These are phyloP conservation scores for Oligia latruncula DNA, from an alignment of 2,888 invertebrate genomes.

Conservation along the genomic window DNA sequence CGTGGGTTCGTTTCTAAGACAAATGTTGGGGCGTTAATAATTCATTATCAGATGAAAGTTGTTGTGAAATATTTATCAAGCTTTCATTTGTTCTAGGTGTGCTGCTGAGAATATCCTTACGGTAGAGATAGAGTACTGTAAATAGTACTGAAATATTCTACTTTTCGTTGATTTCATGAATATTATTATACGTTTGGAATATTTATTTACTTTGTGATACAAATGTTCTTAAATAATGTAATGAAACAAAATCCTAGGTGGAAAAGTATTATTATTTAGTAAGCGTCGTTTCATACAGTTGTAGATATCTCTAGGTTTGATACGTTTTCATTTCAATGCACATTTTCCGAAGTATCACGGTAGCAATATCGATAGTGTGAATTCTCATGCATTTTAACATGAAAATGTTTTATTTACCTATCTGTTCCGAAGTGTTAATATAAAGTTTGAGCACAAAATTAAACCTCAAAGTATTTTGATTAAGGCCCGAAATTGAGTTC, in stretches of 20 bases:
- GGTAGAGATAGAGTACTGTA: background rate
- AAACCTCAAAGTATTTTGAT: slow-evolving; percentile 41
- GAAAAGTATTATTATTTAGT: background rate
- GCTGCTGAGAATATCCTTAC: background rate
- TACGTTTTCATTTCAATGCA: slow-evolving; percentile 18
- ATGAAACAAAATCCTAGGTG: background rate
- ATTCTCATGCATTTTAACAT: slow-evolving; percentile 39
- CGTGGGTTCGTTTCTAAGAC: slow-evolving; percentile 55
- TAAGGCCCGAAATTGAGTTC: slow-evolving; percentile 15
- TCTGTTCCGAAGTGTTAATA: background rate
- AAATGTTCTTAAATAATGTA: background rate
- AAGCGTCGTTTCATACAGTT: background rate
- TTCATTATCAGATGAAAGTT: slow-evolving; percentile 52
- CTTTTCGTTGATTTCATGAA: slow-evolving; percentile 7
- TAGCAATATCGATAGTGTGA: slow-evolving; percentile 1
- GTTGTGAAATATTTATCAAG: slow-evolving; percentile 47
- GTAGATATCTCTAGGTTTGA: background rate
- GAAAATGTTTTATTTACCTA: slow-evolving; percentile 26
- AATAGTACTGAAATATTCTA: slow-evolving; percentile 9
- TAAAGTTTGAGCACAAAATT: slow-evolving; percentile 29
- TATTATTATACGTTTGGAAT: background rate
- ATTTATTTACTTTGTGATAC: slow-evolving; percentile 1
- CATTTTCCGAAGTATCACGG: slow-evolving; percentile 15
- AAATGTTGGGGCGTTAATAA: slow-evolving; percentile 56
- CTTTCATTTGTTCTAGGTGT: slow-evolving; percentile 27